These are phyloP conservation scores for Podotricha telesiphe DNA, from an alignment of 2,888 invertebrate species.

Conservation along the genomic window DNA sequence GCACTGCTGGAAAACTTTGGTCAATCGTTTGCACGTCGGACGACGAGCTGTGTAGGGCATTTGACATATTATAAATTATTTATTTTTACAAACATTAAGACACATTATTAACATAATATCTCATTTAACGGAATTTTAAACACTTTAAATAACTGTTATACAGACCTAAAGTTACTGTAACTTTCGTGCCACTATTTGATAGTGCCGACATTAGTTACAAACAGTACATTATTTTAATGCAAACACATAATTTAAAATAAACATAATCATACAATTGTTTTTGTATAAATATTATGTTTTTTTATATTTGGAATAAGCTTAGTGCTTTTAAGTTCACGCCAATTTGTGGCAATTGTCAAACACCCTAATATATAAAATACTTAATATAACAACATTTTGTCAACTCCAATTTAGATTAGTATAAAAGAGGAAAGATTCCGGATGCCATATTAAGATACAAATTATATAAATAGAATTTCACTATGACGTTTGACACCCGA, in stretches of 20 bases:
- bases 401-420: slow-evolving; percentile 1
- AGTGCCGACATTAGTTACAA: slow-evolving; percentile 4
- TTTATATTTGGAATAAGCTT: slow-evolving; percentile 18
- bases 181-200: slow-evolving; percentile 22
- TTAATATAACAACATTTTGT: slow-evolving; percentile 10
- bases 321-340: slow-evolving; percentile 13
- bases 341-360: slow-evolving; percentile 12
- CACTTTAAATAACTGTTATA: slow-evolving; percentile 20
- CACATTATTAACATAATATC: not conserved
- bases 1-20: slow-evolving; percentile 73
- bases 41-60: slow-evolving; percentile 42
- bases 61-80: slow-evolving; percentile 50
- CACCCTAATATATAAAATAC: slow-evolving; percentile 19
- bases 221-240: slow-evolving; percentile 1
- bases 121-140: slow-evolving; percentile 7
- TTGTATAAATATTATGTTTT: not conserved
- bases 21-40: slow-evolving; percentile 58
- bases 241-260: slow-evolving; percentile 1
- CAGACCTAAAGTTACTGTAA: slow-evolving; percentile 16
- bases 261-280: slow-evolving; percentile 13
- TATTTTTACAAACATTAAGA: slow-evolving; percentile 6
- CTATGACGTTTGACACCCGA: slow-evolving; percentile 16
- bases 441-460: slow-evolving; percentile 4
- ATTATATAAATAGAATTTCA: slow-evolving; percentile 27
- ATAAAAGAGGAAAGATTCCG: slow-evolving; percentile 11